Conservation (phyloP, 1,140 invertebrate species). For the Zophobas morio region DNA sequence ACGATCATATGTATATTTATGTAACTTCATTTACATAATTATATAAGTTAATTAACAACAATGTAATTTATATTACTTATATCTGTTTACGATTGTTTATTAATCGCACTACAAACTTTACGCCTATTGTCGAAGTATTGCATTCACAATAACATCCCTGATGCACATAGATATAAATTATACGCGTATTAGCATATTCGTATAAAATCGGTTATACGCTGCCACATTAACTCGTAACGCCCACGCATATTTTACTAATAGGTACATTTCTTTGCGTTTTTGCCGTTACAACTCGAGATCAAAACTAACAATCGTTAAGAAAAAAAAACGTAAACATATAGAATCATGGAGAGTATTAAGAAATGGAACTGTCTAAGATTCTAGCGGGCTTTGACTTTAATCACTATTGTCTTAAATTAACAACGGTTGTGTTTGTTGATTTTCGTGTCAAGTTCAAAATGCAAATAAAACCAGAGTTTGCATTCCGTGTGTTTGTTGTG, state of each 20-base stretch:
- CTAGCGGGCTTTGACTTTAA: background rate
- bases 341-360: constrained; percentile 30
- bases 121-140: too few relatives aligned
- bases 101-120: too few relatives aligned
- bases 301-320: constrained; percentile 12
- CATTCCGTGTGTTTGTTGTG: constrained; percentile 20
- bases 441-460: constrained; percentile 40
- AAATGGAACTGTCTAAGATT: constrained; percentile 37
- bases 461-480: constrained; percentile 28
- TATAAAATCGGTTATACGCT: too few relatives aligned
- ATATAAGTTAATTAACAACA: too few relatives aligned
- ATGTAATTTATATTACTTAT: too few relatives aligned
- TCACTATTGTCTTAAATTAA: constrained; percentile 28
- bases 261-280: background rate
- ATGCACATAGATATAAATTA: too few relatives aligned
- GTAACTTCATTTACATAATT: too few relatives aligned
- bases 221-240: background rate
- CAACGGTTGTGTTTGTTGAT: constrained; percentile 21
- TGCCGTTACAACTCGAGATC: constrained; percentile 16
- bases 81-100: too few relatives aligned
- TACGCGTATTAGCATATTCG: too few relatives aligned
- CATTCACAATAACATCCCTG: too few relatives aligned
- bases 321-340: constrained; percentile 28
- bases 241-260: constrained; percentile 17
- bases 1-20: too few relatives aligned